Evolutionary conservation across 2,113 vertebrate genomes (phyloP).

Genomic region (Rhinogobius similis): DNA sequence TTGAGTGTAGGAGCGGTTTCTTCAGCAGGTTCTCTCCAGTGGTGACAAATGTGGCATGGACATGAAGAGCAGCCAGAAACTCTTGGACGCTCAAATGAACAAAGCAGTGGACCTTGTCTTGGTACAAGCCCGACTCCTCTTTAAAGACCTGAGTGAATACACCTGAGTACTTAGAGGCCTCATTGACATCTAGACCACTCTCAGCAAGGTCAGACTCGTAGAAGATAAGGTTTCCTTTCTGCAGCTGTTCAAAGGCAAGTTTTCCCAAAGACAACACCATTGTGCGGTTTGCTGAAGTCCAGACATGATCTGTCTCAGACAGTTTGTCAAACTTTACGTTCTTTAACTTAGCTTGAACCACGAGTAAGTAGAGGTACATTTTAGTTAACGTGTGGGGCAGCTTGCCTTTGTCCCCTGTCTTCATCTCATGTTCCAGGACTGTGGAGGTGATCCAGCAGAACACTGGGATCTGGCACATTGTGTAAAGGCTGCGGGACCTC

Average conservation of each 20-base stretch:
- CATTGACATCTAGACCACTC: neutral
- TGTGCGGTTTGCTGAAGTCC: conserved; percentile 13
- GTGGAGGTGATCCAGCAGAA: conserved; percentile 29
- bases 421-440: conserved; percentile 15
- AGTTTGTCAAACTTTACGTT: conserved; percentile 5
- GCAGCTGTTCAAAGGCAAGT: conserved; percentile 24
- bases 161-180: conserved; percentile 20
- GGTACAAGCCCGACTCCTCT: neutral
- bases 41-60: conserved; percentile 36
- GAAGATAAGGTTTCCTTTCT: conserved; percentile 25
- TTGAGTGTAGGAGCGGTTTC: neutral
- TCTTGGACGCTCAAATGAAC: conserved; percentile 48
- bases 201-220: conserved; percentile 8
- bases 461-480: conserved; percentile 39
- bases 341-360: conserved; percentile 24
- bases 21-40: conserved; percentile 29
- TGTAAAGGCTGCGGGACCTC: conserved; percentile 25
- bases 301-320: conserved; percentile 8
- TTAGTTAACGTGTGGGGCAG: conserved; percentile 43
- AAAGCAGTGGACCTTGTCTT: neutral
- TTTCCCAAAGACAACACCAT: neutral
- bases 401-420: neutral
- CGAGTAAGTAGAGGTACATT: conserved; percentile 2
- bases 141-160: conserved; percentile 26
- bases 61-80: conserved; percentile 56